Evolutionary conservation across 2,113 vertebrate species (phyloP), one percentile per base, ranked within the genome.

Genomic region (Hypomesus transpacificus): DNA sequence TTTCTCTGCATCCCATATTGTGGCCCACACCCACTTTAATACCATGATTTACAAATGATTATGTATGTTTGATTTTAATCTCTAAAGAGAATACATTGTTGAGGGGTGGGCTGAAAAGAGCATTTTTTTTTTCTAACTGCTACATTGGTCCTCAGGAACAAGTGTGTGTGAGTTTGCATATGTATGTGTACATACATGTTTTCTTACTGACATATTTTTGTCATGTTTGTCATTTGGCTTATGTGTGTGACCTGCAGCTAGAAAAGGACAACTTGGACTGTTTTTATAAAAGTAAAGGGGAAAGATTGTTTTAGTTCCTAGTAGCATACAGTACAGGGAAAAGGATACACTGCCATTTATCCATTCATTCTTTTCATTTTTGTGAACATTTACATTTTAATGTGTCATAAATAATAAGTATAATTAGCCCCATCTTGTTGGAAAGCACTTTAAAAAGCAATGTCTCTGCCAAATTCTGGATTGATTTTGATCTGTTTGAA

Each of bases 1-100:
- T 76, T 69, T 84, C 79, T 71, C 64, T 70, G 24, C 81, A 54
- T 81, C 68, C 76, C 82, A 74, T 74, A 17, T 79, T 73, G 70
- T 60, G 74, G 60, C 66, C 68, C 73, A 73, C 79, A 69, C 75
- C 79, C 78, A 75, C 79, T 86, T 85, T 79, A 80, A 80, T 84
- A 80, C 79, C 76, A 82, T 83, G 71, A 87, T 89, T 90, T 86
- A 74, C 80, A 85, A 81, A 88, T 67, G 7, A 39, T 71, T 88
- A 87, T 85, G 85, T 89, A 85, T 88, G 85, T 91, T 88, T 86
- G 83, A 89, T 83, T 88, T 89, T 62, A 89, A 81, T 74, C 78
- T 85, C 71, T 82, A 80, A 88, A 90, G 80, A 85, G 78, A 81
- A 80, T 82, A 80, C 86, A 85, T 87, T 87, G 85, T 87, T 84